Base-by-base conservation (phyloP, 2,113 vertebrate species). In the Saimiri boliviensis region DNA sequence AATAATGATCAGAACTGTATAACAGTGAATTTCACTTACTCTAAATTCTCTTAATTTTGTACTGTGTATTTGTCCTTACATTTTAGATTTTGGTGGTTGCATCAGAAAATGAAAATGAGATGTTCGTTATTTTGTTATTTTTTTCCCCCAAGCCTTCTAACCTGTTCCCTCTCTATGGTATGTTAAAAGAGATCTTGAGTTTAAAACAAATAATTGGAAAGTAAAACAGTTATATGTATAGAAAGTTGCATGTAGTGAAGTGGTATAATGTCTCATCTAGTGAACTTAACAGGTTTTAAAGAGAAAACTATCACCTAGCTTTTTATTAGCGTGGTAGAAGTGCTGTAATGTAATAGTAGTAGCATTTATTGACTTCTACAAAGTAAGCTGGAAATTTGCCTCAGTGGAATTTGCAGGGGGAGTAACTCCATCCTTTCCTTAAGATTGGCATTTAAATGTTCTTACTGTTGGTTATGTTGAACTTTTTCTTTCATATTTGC, bases 51-150 rank as follows among this genome's bases (percentile, higher is more conserved):
- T 91, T 87, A 88, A 79, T 80, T 92, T 93, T 89, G 25, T 91
- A 40, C 60, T 90, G 40, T 71, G n/a, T 79, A 60, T 21, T 45
- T 85, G 19, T 19, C 68, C 54, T 49, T n/a, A 89, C 37, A 70
- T 77, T 95, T 93, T 92, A 94, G 42, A 81, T 94, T 54, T 40
- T 97, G 35, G n/a, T 95, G 54, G 54, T 95, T 81, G 52, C n/a
- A 89, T 95, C 74, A 92, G n/a, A 94, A 98, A 87, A 96, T 68
- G 74, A 96, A 97, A 96, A 82, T 81, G 71, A 94, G 85, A 76
- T 42, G 37, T 89, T 79, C 80, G 27, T n/a, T 91, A 25, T 93
- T 92, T 60, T 82, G 8, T 70, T 93, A 87, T 95, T 49, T 8
- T 21, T 20, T 70, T 21, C 32, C 8, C 8, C 23, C 16, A 77